These are phyloP conservation scores for Catamblyrhynchus diadema DNA, from an alignment of 2,797 vertebrate species.

Conservation along the genomic window DNA sequence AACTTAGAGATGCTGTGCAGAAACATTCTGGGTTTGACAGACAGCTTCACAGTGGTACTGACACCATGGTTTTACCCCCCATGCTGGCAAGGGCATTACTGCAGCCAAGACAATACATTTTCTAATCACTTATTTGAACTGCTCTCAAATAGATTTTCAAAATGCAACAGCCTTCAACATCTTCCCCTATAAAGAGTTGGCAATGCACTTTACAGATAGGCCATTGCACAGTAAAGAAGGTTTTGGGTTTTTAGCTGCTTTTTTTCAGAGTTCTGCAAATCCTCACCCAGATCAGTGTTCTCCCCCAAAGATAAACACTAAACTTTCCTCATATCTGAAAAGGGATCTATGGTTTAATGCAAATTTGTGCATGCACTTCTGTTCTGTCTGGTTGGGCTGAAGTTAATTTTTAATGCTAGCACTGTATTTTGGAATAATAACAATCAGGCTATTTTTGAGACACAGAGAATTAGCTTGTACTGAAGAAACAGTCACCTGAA, in stretches of 20 bases:
- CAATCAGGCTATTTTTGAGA: background rate
- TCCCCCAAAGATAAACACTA: background rate
- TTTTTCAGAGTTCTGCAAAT: background rate
- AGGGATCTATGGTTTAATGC: background rate
- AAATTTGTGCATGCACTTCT: background rate
- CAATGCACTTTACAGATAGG: background rate
- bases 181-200: background rate
- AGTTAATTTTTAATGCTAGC: background rate
- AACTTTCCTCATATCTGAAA: background rate
- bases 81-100: background rate
- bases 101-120: background rate
- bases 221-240: background rate
- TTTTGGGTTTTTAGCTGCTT: accelerated
- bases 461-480: background rate
- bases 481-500: background rate
- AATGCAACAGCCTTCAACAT: background rate
- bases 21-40: background rate
- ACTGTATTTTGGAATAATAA: background rate
- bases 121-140: background rate
- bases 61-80: background rate
- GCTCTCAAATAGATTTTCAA: background rate
- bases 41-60: background rate
- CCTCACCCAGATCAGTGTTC: background rate
- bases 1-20: background rate
- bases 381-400: background rate